Evolutionary conservation across 2,113 vertebrate species (phyloP), one percentile per base, ranked within the genome.

Genomic region (Mesocricetus auratus): DNA sequence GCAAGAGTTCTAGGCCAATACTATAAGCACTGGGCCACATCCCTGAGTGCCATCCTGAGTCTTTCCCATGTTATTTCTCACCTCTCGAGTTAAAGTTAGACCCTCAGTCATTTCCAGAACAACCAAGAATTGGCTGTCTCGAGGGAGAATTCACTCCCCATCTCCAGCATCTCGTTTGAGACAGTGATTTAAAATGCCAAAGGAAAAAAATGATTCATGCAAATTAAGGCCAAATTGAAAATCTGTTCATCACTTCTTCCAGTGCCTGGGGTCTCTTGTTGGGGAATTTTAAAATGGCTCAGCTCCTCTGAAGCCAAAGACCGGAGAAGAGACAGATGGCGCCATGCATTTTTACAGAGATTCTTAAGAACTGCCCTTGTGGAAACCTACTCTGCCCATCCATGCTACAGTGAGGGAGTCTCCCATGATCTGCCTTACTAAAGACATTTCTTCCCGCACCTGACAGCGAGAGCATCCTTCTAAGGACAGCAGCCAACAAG

Each of bases 171-270:
- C 92, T 92, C 94, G 91, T 66, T 97, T 94, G 1, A 3, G 98
- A 98, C 98, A 97, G 97, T 98, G 98, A 98, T 98, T 98, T 98
- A 97, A 98, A 98, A 93, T 94, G 95, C 90, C 79, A 95, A 64
- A 26, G 42, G 93, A 94, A 64, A 75, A 77, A 31, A 93, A 74
- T 91, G 86, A 62, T 31, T 91, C 92, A 97, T 94, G 94, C 97
- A 98, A 98, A 98, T 98, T 89, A 74, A 94, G 98, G 98, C 98
- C 98, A 99, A 98, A 98, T 97, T 98, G 98, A 98, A 98, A 98
- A 98, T 98, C 98, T 99, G 98, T 98, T 98, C 98, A 97, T 98
- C 98, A 93, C 98, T 98, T 98, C 98, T 98, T 89, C 93, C 97
- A 94, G 97, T 98, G 97, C 97, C 98, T 96, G 93, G 96, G 97